phyloP scores from a whole-genome alignment of 2,888 invertebrate species.

The Latrodectus elegans region DNA sequence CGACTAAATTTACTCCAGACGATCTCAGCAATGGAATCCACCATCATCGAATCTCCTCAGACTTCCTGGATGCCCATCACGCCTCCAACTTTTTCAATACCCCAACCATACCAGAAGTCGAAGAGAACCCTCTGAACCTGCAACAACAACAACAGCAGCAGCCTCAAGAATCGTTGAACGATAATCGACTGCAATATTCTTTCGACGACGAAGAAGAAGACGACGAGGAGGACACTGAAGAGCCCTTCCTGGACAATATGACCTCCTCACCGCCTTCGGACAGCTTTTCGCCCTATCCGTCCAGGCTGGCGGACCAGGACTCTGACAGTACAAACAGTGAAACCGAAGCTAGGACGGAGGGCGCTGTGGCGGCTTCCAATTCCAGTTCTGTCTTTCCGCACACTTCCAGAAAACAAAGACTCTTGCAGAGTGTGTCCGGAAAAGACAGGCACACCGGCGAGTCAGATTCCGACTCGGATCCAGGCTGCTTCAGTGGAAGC shows the following conservation, averaged over 20 bases:
- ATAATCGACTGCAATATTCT: slow-evolving; percentile 22
- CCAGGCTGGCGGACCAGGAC: slow-evolving; percentile 42
- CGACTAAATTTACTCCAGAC: slow-evolving; percentile 66
- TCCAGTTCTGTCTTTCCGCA: slow-evolving; percentile 70
- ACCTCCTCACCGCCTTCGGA: slow-evolving; percentile 58
- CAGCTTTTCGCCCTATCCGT: slow-evolving; percentile 50
- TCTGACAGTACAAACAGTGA: slow-evolving; percentile 47
- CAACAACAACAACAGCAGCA: slow-evolving; percentile 25
- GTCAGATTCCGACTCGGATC: slow-evolving; percentile 72
- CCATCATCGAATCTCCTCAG: slow-evolving; percentile 30
- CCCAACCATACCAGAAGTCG: slow-evolving; percentile 62
- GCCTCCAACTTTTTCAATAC: slow-evolving; percentile 19
- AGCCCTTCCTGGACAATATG: slow-evolving; percentile 54
- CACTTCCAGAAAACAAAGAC: slow-evolving; percentile 73
- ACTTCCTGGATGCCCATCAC: slow-evolving; percentile 14
- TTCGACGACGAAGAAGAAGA: slow-evolving; percentile 47
- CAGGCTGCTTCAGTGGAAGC: slow-evolving; percentile 59
- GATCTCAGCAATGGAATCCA: slow-evolving; percentile 65
- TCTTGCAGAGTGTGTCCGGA: slow-evolving; percentile 72
- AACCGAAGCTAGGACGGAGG: slow-evolving; percentile 26
- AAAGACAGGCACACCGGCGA: slow-evolving; percentile 72
- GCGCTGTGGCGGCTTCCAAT: not conserved
- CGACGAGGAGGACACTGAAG: slow-evolving; percentile 68
- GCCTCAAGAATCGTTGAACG: not conserved
- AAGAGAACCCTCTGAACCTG: slow-evolving; percentile 47